These are phyloP conservation scores for Helarctos malayanus DNA, from an alignment of 2,797 vertebrate genomes.

Conservation along the genomic window DNA sequence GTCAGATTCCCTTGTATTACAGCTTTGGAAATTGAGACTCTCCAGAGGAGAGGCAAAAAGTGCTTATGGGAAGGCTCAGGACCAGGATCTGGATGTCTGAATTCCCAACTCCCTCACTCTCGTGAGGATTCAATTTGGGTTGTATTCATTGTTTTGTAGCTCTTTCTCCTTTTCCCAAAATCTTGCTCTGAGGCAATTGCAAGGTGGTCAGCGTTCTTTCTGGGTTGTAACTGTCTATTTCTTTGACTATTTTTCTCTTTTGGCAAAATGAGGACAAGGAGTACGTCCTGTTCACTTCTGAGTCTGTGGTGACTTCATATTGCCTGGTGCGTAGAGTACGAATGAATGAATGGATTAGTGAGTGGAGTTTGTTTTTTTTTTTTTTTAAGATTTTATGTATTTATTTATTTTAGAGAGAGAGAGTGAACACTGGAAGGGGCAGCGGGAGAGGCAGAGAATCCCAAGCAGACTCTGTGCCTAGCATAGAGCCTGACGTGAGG, in stretches of 20 bases:
- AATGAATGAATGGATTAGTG: neutral
- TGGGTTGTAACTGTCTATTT: neutral
- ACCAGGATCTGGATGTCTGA: neutral
- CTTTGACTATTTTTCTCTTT: neutral
- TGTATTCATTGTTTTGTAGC: constrained; percentile 14
- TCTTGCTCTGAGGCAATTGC: neutral
- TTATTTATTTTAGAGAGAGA: neutral
- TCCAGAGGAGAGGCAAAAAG: neutral
- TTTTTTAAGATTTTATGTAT: neutral
- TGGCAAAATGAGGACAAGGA: neutral
- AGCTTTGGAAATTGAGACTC: neutral
- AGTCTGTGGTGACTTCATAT: neutral
- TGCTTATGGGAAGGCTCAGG: neutral
- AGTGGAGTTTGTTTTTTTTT: neutral
- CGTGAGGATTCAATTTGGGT: constrained; percentile 28
- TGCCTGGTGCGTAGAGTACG: neutral
- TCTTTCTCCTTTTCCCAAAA: neutral
- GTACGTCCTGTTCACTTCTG: neutral
- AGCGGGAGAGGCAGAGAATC: neutral
- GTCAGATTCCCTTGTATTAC: neutral
- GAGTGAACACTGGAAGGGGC: neutral
- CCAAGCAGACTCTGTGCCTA: neutral
- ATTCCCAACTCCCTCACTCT: neutral
- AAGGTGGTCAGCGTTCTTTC: neutral
- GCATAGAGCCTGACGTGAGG: neutral